Percentiles rank a stretch among this genome's conserved stretches.
Evolutionary conservation across 2,113 vertebrate species (phyloP).

Genomic region (Raja brachyura): DNA sequence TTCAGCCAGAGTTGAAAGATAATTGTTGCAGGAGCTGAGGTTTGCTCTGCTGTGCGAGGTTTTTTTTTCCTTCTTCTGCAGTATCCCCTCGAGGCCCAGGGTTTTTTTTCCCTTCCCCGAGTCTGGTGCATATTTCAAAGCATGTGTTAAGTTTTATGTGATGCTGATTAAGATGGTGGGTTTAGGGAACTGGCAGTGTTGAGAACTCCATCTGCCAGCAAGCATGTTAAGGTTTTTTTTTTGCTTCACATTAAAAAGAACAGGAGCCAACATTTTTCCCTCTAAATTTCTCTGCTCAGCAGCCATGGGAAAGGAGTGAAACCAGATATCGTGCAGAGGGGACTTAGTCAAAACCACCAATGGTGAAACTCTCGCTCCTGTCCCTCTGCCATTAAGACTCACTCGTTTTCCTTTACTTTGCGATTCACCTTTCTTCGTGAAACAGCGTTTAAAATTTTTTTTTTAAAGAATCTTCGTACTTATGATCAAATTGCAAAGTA

Average conservation of each 20-base stretch:
- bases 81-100: constrained; percentile 54
- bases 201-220: constrained; percentile 50
- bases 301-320: constrained; percentile 32
- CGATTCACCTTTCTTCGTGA: not conserved
- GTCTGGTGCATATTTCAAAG: constrained; percentile 64
- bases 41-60: constrained; percentile 53
- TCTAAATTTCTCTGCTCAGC: constrained; percentile 23
- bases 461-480: not conserved
- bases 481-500: too few species aligned
- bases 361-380: not conserved
- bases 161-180: constrained; percentile 62
- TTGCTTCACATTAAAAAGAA: constrained; percentile 11
- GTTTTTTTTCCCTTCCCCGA: constrained; percentile 44
- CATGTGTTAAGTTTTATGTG: constrained; percentile 59
- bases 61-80: constrained; percentile 35
- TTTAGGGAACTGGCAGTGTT: constrained; percentile 57
- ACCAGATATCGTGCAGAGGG: not conserved
- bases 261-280: constrained; percentile 27
- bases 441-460: not conserved
- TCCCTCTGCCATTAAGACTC: not conserved
- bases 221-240: constrained; percentile 45
- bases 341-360: constrained; percentile 5
- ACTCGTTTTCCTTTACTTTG: not conserved
- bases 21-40: constrained; percentile 54
- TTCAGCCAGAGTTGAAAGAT: constrained; percentile 68